Base-by-base conservation (phyloP, 64 coral and sea anemone species). In the Actinia equina region DNA sequence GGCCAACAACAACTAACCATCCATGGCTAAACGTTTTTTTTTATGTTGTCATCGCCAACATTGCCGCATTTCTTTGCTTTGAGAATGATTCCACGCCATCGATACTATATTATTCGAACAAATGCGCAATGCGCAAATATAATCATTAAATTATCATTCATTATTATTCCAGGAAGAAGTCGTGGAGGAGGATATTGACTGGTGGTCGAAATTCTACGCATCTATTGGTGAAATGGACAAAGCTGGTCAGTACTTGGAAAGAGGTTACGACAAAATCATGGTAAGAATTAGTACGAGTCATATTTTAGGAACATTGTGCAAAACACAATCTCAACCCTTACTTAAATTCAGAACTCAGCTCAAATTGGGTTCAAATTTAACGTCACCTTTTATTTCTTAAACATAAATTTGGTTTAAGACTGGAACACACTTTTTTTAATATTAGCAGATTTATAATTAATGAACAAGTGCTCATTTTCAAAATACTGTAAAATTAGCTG, bases 141-240 rank as follows among this genome's bases (percentile, higher is more conserved):
- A 65, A 65, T 4, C 7, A 65, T 23, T 23, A 22, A 65, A 22
- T 23, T 65, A 65, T 20, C 23, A 65, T 65, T 9, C 37, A 30
- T 15, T 74, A 5, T 74, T 13, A 20, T 81, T 81, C 78, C 13
- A 81, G 78, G 78, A 99, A 83, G 93, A 99, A 17, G 88, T 95
- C 44, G 84, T 87, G 10, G 97, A 99, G 70, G 97, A 93, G 88
- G 97, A 99, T 62, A 93, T 99, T 22, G 97, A 99, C 74, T 99
- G 97, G 97, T 99, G 97, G 97, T 99, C 97, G 16, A 99, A 99
- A 67, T 99, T 92, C 52, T 90, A 93, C 52, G 93, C 97, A 30
- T 99, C 97, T 30, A 92, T 94, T 52, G 97, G 97, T 63, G 97
- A 99, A 27, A 51, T 95, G 55, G 93, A 93, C 37, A 99, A 99